phyloP scores from a whole-genome alignment of 1,140 invertebrate genomes.

The Linepithema humile region DNA sequence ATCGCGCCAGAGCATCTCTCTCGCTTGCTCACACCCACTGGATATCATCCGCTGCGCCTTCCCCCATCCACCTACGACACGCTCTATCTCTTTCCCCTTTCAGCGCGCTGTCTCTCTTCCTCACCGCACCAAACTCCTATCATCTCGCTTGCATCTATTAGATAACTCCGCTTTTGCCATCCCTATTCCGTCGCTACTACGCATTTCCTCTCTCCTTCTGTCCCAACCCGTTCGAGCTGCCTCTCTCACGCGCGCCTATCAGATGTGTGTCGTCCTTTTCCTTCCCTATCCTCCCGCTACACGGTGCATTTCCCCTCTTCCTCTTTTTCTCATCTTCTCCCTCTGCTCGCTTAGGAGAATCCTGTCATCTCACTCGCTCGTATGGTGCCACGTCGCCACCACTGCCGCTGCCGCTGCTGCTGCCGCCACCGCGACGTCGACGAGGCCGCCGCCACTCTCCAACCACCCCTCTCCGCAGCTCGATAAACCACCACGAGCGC shows the following conservation, averaged over 20 bases:
- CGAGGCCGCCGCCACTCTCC: conserved; percentile 67
- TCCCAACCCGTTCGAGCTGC: neutral
- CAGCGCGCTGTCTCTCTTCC: conserved; percentile 21
- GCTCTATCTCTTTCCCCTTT: neutral
- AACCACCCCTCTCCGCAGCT: conserved; percentile 73
- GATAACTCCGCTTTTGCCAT: conserved; percentile 26
- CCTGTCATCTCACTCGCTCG: conserved; percentile 31
- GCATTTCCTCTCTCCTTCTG: conserved; percentile 2
- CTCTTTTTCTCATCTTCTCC: neutral
- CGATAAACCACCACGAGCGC: conserved; percentile 71
- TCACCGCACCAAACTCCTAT: neutral
- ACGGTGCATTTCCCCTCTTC: neutral
- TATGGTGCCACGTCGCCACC: conserved; percentile 57
- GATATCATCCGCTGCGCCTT: neutral
- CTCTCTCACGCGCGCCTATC: conserved; percentile 23
- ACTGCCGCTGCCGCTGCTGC: conserved; percentile 4
- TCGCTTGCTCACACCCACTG: conserved; percentile 21
- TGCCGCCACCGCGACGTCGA: conserved; percentile 3
- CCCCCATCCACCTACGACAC: neutral
- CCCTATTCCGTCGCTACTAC: neutral
- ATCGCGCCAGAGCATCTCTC: neutral
- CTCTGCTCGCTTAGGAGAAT: neutral
- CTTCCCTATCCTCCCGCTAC: conserved; percentile 40
- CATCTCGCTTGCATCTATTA: conserved; percentile 15
- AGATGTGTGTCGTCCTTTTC: conserved; percentile 4